These are phyloP conservation scores for Argya squamiceps DNA, from an alignment of 2,797 vertebrate genomes.

Conservation along the genomic window DNA sequence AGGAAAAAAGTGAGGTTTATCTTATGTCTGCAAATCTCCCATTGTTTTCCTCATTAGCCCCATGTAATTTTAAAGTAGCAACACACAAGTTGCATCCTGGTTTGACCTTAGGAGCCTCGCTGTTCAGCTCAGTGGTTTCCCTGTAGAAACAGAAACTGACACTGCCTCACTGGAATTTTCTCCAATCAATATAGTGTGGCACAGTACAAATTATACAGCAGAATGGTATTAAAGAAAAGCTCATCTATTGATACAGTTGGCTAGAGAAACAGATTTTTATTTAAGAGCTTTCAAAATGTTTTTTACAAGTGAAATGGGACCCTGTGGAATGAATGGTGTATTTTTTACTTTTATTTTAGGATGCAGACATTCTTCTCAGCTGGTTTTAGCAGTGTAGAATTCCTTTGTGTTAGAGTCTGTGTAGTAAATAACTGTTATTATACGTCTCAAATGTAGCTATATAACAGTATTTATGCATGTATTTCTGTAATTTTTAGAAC, in stretches of 20 bases:
- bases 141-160: conserved; percentile 80
- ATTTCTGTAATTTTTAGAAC: conserved; percentile 74
- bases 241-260: conserved; percentile 55
- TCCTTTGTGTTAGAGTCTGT: background rate
- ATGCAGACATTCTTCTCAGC: background rate
- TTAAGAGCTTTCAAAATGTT: conserved; percentile 50
- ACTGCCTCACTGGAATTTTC: conserved; percentile 64
- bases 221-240: conserved; percentile 64
- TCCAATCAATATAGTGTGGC: conserved; percentile 84
- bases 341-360: background rate
- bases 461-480: conserved; percentile 7
- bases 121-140: conserved; percentile 78
- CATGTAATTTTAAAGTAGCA: conserved; percentile 19
- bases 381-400: background rate
- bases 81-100: conserved; percentile 35
- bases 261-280: conserved; percentile 46
- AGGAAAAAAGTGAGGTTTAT: background rate
- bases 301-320: background rate
- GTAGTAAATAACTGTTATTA: conserved; percentile 74
- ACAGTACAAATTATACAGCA: conserved; percentile 82
- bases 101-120: conserved; percentile 82
- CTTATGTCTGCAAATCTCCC: background rate
- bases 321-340: background rate
- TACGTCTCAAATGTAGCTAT: conserved; percentile 70
- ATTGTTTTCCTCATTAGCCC: background rate